These are phyloP conservation scores for Thymelicus acteon DNA, from an alignment of 2,888 invertebrate genomes.

Conservation along the genomic window DNA sequence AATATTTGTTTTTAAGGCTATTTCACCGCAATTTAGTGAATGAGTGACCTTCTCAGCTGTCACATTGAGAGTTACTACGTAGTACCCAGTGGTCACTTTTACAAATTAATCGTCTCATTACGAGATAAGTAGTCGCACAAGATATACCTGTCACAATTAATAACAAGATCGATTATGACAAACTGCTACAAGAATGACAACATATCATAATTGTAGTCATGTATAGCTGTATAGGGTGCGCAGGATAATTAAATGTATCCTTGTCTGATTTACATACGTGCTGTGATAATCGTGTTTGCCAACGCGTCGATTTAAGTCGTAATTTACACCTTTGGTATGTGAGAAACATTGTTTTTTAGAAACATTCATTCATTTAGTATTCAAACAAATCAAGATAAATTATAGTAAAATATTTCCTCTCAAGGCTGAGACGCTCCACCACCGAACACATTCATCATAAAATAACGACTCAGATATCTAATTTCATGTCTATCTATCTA, in stretches of 20 bases:
- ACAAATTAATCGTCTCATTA: constrained; percentile 53
- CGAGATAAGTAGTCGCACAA: constrained; percentile 46
- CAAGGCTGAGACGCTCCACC: too few species aligned
- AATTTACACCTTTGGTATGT: too few species aligned
- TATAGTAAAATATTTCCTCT: too few species aligned
- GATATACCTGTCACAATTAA: constrained; percentile 47
- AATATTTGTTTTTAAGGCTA: constrained; percentile 49
- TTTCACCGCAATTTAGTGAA: constrained; percentile 39
- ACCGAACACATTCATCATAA: too few species aligned
- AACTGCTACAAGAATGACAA: constrained; percentile 35
- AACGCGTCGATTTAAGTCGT: too few species aligned
- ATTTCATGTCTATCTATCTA: too few species aligned
- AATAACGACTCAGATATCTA: too few species aligned
- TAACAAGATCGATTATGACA: constrained; percentile 43
- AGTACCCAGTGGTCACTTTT: constrained; percentile 52
- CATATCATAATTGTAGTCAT: neutral
- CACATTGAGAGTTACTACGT: constrained; percentile 37
- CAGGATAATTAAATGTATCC: constrained; percentile 7
- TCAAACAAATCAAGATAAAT: too few species aligned
- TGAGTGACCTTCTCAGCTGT: constrained; percentile 35
- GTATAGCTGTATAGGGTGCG: neutral
- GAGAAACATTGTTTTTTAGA: too few species aligned
- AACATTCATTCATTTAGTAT: too few species aligned
- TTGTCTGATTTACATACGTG: neutral
- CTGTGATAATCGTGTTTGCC: neutral